Evolutionary conservation across 2,113 vertebrate species (phyloP), one percentile per base, ranked within the genome.

Genomic region (human (Homo sapiens)): DNA sequence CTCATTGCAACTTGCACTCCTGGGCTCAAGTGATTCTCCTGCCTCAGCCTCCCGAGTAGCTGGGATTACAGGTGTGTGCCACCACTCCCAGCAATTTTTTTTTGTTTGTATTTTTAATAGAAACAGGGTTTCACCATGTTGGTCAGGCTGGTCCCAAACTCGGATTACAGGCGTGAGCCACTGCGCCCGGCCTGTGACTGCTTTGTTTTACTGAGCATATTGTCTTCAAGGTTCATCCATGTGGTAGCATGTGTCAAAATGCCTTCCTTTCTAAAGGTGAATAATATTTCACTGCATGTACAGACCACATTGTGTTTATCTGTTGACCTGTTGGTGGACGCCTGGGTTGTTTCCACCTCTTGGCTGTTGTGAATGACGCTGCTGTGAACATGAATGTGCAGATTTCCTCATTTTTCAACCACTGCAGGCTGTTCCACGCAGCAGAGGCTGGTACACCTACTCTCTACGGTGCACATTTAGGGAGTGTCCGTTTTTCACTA

Each of bases 321-420:
- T 5, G 2, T 13, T 14, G 10, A 7, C 4, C 76, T 8, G 1
- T 30, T 1, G 38, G 6, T 18, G 45, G 72, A 12, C 4, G 1
- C 13, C 10, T 17, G 40, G 25, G 35, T 23, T 27, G 64, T 16
- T n/a, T 16, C 35, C 3, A 13, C 43, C 61, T 43, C 13, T 55
- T 2, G 35, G 17, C 66, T 85, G 5, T 35, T 20, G 52, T 2
- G 16, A 16, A 0, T 6, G 4, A 1, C 5, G 43, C 50, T 18
- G 52, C 22, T 43, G 0, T 10, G 80, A 30, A 30, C 64, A 4
- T 2, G 5, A 6, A 3, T 20, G 32, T 72, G 4, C 17, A 2
- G 0, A 0, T 3, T 38, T 38, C 20, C 38, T 50, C 8, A 0
- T 40, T 9, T 43, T 32, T 5, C 2, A 17, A 32, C 0, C 13